Base-by-base conservation (phyloP, 2,797 vertebrate species). In the Buceros bicornis region DNA sequence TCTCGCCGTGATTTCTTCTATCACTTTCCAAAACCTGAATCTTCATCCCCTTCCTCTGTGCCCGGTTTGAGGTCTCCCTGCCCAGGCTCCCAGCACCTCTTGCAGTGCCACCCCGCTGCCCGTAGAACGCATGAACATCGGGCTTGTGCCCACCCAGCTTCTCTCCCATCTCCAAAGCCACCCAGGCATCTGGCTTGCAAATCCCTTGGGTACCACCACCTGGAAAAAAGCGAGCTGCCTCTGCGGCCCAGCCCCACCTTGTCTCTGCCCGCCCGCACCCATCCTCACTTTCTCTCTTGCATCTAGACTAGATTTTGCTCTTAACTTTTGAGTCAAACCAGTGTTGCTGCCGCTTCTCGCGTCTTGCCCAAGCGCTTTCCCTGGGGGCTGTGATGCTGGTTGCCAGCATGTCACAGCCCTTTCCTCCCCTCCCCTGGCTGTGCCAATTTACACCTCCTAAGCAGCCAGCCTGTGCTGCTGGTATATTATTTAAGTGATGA, bases 341-440 rank as follows among this genome's bases (percentile, higher is more conserved):
- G 16, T 1, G 0, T 28, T 1, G 1, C 29, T 87, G 25, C 17
- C 50, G 4, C 25, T 62, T 65, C 11, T 65, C 7, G 0, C 0
- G 0, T 66, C 53, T 47, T 5, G 4, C 21, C 21, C 0, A 1
- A 42, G 18, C 1, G 0, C 13, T 73, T 65, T 37, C 14, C 40
- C 19, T 7, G 20, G 45, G 18, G 45, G 45, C 45, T 47, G 45
- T 7, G 37, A 40, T 40, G 37, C 37, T 40, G 37, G 37, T 40
- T 40, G 37, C 37, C 37, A 40, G 37, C 37, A 12, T 40, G 37
- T 40, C 37, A 12, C 37, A 40, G 37, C 37, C 37, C 37, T 40
- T 40, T 40, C 37, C 37, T 40, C 37, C 37, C 37, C 37, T 40
- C 37, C 12, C 37, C 37, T 40, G 37, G 37, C 54, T 19, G 54